Conservation (phyloP, 2,888 invertebrate genomes). For the Tetrapedia diversipes region DNA sequence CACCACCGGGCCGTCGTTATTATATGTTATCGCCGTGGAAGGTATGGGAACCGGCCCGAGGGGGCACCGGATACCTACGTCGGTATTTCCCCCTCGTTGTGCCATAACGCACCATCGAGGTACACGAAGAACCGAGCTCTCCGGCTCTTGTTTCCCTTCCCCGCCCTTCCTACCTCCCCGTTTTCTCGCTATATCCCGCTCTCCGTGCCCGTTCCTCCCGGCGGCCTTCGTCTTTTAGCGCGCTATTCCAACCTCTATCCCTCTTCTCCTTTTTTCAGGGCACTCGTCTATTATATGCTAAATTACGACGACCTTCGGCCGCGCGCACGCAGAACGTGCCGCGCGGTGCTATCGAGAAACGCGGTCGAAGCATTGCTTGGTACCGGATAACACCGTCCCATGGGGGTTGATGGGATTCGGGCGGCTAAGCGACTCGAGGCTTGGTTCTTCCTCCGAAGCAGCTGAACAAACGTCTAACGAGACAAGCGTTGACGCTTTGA, state of each 20-base stretch:
- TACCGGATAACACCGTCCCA: conserved; percentile 7
- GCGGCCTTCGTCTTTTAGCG: conserved; percentile 46
- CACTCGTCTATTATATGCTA: conserved; percentile 69
- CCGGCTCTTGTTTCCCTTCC: conserved; percentile 35
- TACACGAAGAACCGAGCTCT: conserved; percentile 61
- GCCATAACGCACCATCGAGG: conserved; percentile 76
- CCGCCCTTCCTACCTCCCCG: conserved; percentile 16
- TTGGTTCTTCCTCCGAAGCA: too few species aligned
- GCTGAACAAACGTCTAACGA: too few species aligned
- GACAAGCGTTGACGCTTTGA: too few species aligned
- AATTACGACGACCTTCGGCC: conserved; percentile 68
- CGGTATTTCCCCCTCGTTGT: conserved; percentile 72
- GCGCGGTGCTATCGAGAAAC: conserved; percentile 38
- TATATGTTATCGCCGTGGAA: conserved; percentile 81
- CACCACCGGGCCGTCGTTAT: conserved; percentile 80
- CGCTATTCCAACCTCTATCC: conserved; percentile 20
- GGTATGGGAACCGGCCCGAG: conserved; percentile 81
- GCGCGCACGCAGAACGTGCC: conserved; percentile 45
- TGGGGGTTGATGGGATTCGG: not conserved
- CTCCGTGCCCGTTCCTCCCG: conserved; percentile 37
- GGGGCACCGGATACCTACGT: conserved; percentile 70
- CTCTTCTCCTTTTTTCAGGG: conserved; percentile 61
- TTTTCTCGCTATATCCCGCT: conserved; percentile 23
- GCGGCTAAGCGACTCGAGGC: too few species aligned
- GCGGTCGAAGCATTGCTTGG: conserved; percentile 8